Base-by-base conservation (phyloP, 2,888 invertebrate genomes). In the Eulithis testata region DNA sequence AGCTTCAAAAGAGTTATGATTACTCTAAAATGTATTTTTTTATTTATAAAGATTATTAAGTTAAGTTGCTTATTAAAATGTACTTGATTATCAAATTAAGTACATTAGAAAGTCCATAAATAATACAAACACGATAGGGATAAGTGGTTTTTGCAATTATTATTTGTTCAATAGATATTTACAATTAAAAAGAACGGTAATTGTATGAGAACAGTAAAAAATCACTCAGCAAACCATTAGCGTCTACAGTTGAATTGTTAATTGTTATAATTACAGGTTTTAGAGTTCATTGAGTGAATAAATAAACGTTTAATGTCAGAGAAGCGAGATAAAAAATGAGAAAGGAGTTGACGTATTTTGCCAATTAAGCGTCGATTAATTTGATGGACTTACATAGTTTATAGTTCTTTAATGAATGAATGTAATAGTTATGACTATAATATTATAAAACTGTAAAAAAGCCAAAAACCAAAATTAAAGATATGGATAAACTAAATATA, bases 201-300 rank as follows among this genome's bases (percentile, higher is more conserved):
- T 70, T 62, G 52, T 61, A 73, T n/a, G 68, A 58, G 66, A 65
- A 54, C 59, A 27, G 70, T 61, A 82, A 82, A 83, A 83, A 82
- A 80, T 74, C 79, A 79, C 79, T 82, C 75, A 73, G 66, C 71
- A 66, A 70, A 53, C 75, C 65, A 80, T 82, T 81, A 79, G 67
- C 57, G 76, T 71, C 70, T 75, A 73, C 73, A 73, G 67, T 65
- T 64, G 64, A 76, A 76, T 71, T 69, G 70, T 60, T 76, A 76
- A 80, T 75, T 74, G 74, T 67, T 70, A 56, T 75, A 77, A 78
- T 77, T 64, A 73, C 71, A 63, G 65, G 59, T 73, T 72, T 76
- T 70, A 74, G 76, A 59, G 74, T 43, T 78, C 63, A 47, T 37
- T 50, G 11, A 53, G 37, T 31, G 57, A 45, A 62, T 59, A 12